phyloP scores from a whole-genome alignment of 2,888 invertebrate genomes.

The Clistopyga incitator region DNA sequence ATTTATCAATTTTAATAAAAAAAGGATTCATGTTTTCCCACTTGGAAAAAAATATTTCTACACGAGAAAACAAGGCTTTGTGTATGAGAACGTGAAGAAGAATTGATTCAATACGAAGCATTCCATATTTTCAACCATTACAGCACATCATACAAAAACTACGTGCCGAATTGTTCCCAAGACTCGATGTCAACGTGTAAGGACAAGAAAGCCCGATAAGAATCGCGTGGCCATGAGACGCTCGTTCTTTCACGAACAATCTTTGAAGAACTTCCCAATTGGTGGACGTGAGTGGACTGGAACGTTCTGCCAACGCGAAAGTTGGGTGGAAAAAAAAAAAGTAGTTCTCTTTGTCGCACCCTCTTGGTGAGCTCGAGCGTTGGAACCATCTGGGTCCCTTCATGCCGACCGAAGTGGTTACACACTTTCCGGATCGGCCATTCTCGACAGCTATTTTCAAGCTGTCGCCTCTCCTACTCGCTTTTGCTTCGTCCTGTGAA shows the following conservation, averaged over 20 bases:
- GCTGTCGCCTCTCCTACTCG: conserved; percentile 45
- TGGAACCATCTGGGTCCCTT: conserved; percentile 68
- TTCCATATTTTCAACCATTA: background rate
- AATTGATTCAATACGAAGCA: background rate
- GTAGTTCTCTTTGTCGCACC: conserved; percentile 34
- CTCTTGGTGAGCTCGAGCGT: conserved; percentile 55
- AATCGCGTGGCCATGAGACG: conserved; percentile 52
- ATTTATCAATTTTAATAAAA: too few species aligned
- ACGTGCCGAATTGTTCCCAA: conserved; percentile 6
- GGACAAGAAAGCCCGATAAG: conserved; percentile 51
- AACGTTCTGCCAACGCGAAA: conserved; percentile 58
- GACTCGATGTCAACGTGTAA: conserved; percentile 18
- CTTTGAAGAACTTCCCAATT: conserved; percentile 67
- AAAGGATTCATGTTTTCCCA: too few species aligned
- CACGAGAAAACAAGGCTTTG: background rate
- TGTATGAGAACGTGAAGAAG: background rate
- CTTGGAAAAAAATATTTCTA: too few species aligned
- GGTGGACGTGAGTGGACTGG: conserved; percentile 65
- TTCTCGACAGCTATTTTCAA: conserved; percentile 70
- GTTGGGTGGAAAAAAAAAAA: conserved; percentile 56
- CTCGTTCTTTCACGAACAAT: conserved; percentile 62
- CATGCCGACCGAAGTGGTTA: conserved; percentile 71
- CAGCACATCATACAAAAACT: conserved; percentile 6
- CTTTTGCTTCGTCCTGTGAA: conserved; percentile 39
- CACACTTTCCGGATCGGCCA: conserved; percentile 71